A percentile compares a stretch with the other conserved stretches of the same genome.
Evolutionary conservation across 2,888 invertebrate species (phyloP).

Genomic region (Oxyscelio sp.): DNA sequence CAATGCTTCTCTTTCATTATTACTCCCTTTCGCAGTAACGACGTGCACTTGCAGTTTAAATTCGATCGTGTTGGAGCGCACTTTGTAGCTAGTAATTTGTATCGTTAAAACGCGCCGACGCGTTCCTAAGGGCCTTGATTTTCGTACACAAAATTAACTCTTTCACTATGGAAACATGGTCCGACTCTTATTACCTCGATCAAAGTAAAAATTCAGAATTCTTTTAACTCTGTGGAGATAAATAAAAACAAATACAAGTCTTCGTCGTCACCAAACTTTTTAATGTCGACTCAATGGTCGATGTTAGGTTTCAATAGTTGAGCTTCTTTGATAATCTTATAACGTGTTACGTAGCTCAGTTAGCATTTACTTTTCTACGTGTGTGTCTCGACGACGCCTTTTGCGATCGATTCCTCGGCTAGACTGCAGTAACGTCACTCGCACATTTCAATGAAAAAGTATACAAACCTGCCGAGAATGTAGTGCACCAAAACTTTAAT

Average conservation of each 20-base stretch:
- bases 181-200: too few relatives aligned
- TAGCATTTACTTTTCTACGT: slow-evolving; percentile 46
- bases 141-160: slow-evolving; percentile 51
- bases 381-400: slow-evolving; percentile 57
- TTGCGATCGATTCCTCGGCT: slow-evolving; percentile 55
- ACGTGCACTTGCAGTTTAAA: slow-evolving; percentile 48
- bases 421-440: slow-evolving; percentile 34
- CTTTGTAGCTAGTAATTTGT: slow-evolving; percentile 43
- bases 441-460: slow-evolving; percentile 36
- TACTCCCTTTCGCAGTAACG: slow-evolving; percentile 6
- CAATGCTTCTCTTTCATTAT: slow-evolving; percentile 70
- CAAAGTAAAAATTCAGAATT: too few relatives aligned
- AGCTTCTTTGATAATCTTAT: slow-evolving; percentile 64
- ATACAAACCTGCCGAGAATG: slow-evolving; percentile 10
- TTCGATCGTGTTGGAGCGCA: slow-evolving; percentile 25
- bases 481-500: background rate
- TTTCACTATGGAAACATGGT: slow-evolving; percentile 71
- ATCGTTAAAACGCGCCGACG: slow-evolving; percentile 60
- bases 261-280: background rate
- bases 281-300: slow-evolving; percentile 2
- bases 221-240: too few relatives aligned
- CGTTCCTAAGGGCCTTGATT: slow-evolving; percentile 55
- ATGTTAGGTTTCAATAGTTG: slow-evolving; percentile 56
- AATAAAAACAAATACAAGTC: too few relatives aligned
- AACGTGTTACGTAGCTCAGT: slow-evolving; percentile 50